phyloP scores from a whole-genome alignment of 2,797 vertebrate species.

The Gymnopithys bicolor region DNA sequence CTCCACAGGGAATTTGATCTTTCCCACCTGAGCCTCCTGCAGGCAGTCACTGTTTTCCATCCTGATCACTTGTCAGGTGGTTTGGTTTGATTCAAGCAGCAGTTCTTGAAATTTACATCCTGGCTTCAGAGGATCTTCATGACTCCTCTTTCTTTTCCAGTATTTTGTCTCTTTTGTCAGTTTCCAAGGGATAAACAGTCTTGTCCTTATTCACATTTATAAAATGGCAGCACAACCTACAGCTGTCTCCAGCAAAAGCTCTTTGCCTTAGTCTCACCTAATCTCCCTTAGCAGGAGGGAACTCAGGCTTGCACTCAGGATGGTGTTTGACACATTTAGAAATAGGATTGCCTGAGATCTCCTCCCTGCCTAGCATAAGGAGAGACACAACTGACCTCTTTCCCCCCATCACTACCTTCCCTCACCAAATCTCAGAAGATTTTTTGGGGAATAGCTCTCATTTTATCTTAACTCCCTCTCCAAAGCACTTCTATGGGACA shows the following conservation, averaged over 20 bases:
- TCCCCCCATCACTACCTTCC: neutral
- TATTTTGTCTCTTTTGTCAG: neutral
- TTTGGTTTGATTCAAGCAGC: neutral
- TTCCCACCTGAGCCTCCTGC: neutral
- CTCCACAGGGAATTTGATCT: neutral
- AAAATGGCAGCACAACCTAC: neutral
- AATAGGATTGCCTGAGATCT: neutral
- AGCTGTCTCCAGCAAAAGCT: neutral
- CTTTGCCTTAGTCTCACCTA: neutral
- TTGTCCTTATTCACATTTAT: neutral
- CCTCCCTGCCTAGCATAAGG: neutral
- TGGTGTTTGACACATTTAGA: neutral
- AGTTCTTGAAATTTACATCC: neutral
- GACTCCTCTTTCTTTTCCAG: neutral
- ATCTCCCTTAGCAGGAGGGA: neutral
- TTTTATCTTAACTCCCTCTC: neutral
- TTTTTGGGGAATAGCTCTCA: neutral
- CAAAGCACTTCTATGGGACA: neutral
- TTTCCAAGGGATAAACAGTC: neutral
- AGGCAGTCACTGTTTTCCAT: neutral
- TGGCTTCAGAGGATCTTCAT: neutral
- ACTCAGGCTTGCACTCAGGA: neutral
- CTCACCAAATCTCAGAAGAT: neutral
- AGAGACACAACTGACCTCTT: neutral
- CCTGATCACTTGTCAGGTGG: neutral